Percentiles rank a stretch among this genome's conserved stretches.
phyloP scores from a whole-genome alignment of 2,888 invertebrate species.

The Shargacucullia verbasci region DNA sequence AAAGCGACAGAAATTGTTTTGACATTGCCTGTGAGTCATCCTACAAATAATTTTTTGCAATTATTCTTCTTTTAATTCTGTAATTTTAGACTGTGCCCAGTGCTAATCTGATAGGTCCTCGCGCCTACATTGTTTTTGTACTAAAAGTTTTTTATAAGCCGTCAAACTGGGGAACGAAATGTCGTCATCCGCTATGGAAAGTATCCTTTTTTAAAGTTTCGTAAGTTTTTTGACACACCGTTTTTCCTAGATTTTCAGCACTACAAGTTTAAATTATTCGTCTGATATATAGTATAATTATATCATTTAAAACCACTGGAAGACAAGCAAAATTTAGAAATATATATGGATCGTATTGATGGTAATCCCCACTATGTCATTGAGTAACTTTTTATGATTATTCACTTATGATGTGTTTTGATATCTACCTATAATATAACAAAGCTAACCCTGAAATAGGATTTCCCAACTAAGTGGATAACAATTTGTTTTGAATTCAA shows the following conservation, averaged over 20 bases:
- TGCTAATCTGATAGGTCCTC: slow-evolving; percentile 56
- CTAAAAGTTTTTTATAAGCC: slow-evolving; percentile 66
- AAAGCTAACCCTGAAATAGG: no score
- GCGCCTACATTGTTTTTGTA: slow-evolving; percentile 61
- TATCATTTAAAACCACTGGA: neutral
- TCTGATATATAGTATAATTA: neutral
- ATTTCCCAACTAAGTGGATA: no score
- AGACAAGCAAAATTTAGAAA: slow-evolving; percentile 1
- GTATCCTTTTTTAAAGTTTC: slow-evolving; percentile 92
- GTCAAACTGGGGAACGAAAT: slow-evolving; percentile 95
- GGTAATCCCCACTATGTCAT: slow-evolving; percentile 36
- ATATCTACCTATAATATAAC: no score
- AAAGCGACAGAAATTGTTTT: slow-evolving; percentile 45
- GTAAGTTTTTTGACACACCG: slow-evolving; percentile 31
- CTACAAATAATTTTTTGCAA: slow-evolving; percentile 37
- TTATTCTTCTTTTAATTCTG: slow-evolving; percentile 20
- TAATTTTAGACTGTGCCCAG: slow-evolving; percentile 31
- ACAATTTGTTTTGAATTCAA: no score
- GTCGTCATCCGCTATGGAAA: slow-evolving; percentile 96
- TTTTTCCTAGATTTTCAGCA: slow-evolving; percentile 32
- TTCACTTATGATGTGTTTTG: no score
- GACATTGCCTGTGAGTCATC: slow-evolving; percentile 55
- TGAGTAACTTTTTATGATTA: slow-evolving; percentile 20
- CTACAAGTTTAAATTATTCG: slow-evolving; percentile 3
- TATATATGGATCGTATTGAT: slow-evolving; percentile 42